A percentile compares a stretch with the other conserved stretches of the same genome.
Conservation (phyloP, 23 tunicate genomes). For the Corella eumyota region DNA sequence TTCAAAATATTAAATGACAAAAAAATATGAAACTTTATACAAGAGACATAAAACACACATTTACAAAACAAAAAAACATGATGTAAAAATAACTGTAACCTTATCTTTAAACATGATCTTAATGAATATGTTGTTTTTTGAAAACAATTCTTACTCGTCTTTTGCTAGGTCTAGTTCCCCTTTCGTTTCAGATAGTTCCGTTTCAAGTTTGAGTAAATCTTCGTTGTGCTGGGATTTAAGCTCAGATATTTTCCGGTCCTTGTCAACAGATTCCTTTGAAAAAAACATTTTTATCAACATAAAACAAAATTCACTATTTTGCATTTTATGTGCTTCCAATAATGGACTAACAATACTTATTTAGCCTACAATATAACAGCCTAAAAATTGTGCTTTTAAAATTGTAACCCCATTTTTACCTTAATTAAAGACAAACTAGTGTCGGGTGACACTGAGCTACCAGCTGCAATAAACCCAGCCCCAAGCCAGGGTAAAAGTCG, state of each 20-base stretch:
- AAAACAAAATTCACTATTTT: neutral
- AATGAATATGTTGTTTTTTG: too few species aligned
- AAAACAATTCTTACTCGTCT: slow-evolving; percentile 91
- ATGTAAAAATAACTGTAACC: too few species aligned
- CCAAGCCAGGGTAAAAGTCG: slow-evolving; percentile 96
- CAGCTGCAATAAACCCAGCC: slow-evolving; percentile 67
- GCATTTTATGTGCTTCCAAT: neutral
- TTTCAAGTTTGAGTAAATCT: slow-evolving; percentile 54
- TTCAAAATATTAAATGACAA: too few species aligned
- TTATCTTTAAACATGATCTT: too few species aligned
- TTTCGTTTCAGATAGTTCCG: slow-evolving; percentile 38
- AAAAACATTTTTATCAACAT: too few species aligned
- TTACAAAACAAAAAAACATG: too few species aligned
- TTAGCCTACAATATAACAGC: neutral
- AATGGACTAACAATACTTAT: too few species aligned
- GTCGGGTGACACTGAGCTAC: slow-evolving; percentile 62
- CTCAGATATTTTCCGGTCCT: slow-evolving; percentile 61
- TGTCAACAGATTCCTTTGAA: slow-evolving; percentile 89
- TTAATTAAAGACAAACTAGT: slow-evolving; percentile 68
- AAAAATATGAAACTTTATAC: too few species aligned
- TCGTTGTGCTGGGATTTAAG: slow-evolving; percentile 47
- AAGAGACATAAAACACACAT: too few species aligned
- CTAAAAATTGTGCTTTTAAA: neutral
- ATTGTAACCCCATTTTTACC: slow-evolving; percentile 7
- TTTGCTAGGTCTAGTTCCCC: slow-evolving; percentile 38